These are phyloP conservation scores for Plutomurus gul DNA, from an alignment of 1,140 invertebrate species.

Conservation along the genomic window DNA sequence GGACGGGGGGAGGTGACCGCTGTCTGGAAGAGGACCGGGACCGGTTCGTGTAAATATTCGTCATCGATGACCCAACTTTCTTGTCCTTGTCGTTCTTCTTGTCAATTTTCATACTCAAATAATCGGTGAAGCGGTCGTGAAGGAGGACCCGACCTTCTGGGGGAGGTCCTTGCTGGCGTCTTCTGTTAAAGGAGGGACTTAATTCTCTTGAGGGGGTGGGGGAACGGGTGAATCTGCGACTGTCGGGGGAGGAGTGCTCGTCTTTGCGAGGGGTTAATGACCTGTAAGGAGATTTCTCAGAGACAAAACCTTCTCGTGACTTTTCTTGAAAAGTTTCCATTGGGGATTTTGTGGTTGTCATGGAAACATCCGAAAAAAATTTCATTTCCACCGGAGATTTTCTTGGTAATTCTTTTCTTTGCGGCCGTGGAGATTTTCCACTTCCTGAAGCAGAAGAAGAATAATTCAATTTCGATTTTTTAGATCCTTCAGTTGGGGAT, in stretches of 20 bases:
- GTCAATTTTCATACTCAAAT: constrained; percentile 36
- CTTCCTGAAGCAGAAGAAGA: too few relatives aligned
- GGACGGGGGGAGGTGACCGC: neutral
- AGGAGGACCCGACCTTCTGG: too few relatives aligned
- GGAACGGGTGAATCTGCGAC: neutral
- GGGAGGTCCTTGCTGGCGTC: neutral
- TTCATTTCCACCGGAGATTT: too few relatives aligned
- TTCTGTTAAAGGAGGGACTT: neutral
- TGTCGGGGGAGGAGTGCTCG: neutral
- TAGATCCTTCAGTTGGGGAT: too few relatives aligned
- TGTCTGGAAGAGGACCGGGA: neutral
- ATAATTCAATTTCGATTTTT: too few relatives aligned
- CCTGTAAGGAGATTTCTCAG: neutral
- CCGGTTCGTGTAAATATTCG: neutral
- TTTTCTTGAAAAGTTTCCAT: too few relatives aligned
- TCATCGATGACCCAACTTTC: neutral
- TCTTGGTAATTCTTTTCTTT: too few relatives aligned
- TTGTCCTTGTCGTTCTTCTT: too few relatives aligned
- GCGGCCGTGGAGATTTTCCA: too few relatives aligned
- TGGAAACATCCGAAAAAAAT: neutral
- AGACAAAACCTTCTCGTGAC: neutral
- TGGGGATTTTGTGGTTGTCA: neutral
- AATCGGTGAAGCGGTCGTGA: constrained; percentile 38
- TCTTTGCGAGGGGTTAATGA: neutral
- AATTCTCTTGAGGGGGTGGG: neutral